Evolutionary conservation across 2,113 vertebrate species (phyloP), one percentile per base, ranked within the genome.

Genomic region (Coryphaenoides rupestris): DNA sequence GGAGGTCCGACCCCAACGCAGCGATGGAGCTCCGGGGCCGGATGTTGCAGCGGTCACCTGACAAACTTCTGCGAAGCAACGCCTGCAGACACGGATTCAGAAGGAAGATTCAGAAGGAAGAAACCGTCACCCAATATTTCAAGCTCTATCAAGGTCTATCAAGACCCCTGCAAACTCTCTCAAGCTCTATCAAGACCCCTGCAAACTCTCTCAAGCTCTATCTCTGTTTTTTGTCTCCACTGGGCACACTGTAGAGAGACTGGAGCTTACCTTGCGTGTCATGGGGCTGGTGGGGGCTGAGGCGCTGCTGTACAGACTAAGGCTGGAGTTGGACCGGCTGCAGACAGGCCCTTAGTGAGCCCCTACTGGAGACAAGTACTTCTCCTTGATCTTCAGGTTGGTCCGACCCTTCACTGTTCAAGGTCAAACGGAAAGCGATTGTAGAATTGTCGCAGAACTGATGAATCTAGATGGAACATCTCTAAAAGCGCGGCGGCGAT

Each of bases 301-400:
- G 66, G 93, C 90, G 13, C 92, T 95, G 91, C 92, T 95, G 89
- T 92, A 96, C 57, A 94, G 91, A 84, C 92, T 93, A 72, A 95
- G 91, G 84, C 91, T 95, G 46, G 93, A 94, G 83, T 83, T 93
- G 52, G 93, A 94, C 67, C 92, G 80, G 90, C 92, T 93, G 23
- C 92, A 15, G 91, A 87, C 73, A 92, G 71, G 46, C 74, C 88
- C 62, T 93, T 94, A 13, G 92, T 75, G 5, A 62, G 83, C 85
- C 1, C 81, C 86, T 53, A 13, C 88, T 0, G 92, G 81, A 15
- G 90, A 89, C 80, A 96, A 82, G 82, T 95, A 95, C 79, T 93
- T 94, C 89, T 94, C 93, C 53, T 95, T 95, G 81, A 96, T 95
- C 89, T 95, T 96, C 69, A 95, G 74, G 79, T 96, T 96, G 65